Base-by-base conservation (phyloP, 2,888 invertebrate genomes). In the Drosophila anomelani region DNA sequence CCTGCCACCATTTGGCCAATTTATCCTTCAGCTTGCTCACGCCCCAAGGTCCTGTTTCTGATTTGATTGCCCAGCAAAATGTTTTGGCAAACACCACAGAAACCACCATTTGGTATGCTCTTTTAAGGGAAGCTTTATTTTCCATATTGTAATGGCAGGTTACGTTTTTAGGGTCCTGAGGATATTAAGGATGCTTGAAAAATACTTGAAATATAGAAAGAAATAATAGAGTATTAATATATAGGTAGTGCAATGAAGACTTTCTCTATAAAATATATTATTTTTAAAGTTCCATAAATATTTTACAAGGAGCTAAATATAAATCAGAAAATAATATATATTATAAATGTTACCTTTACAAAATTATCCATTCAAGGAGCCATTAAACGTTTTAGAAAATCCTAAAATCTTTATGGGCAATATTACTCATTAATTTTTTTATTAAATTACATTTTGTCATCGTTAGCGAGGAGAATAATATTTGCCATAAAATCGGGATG, bases 21-120 rank as follows among this genome's bases (percentile, higher is more conserved):
- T 47, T 47, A 55, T 55, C 68, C 67, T 41, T 55, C 54, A 49
- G 68, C 55, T 46, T 13, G n/a, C 51, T 39, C 53, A 66, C 51
- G 69, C 47, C 58, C 38, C 57, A 47, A 29, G 68, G 47, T 44
- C 57, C 53, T 38, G 59, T 59, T 60, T 68, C 72, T 77, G 82
- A 83, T 84, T 84, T 84, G 79, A 87, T 86, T 83, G 81, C 77
- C 75, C 53, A 12, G 38, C 46, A 55, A 61, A 75, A 54, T 57
- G 64, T 66, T 63, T 63, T 26, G 43, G 64, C 63, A 63, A 63
- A 63, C 51, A 51, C 64, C 63, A 29, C 63, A 66, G 36, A 59
- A 64, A 51, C 64, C 63, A 34, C 36, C 36, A 32, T 47, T 62
- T 23, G 41, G 10, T 20, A 47, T 72, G 63, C 73, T 53, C 63